Conservation (phyloP, 1,140 invertebrate species). For the Tyrophagus putrescentiae region DNA sequence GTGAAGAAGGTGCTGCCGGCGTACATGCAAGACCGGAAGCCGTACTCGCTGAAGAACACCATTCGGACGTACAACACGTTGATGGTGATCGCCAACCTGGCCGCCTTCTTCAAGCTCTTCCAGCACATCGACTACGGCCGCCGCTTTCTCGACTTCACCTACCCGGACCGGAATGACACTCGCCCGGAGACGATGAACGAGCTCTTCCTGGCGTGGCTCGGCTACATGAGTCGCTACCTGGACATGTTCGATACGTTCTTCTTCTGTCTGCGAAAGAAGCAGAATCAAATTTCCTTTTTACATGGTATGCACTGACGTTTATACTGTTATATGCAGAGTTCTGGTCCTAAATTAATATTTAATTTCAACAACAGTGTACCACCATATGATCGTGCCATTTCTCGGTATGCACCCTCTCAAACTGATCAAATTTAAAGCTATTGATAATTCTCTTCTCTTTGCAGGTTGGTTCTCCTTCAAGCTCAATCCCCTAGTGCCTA, state of each 20-base stretch:
- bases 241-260: slow-evolving; percentile 41
- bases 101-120: not conserved
- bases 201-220: slow-evolving; percentile 5
- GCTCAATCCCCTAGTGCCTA: slow-evolving; percentile 15
- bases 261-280: slow-evolving; percentile 79
- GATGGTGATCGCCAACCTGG: slow-evolving; percentile 13
- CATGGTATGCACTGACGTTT: slow-evolving; percentile 91
- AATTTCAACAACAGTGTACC: too few species aligned
- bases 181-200: not conserved
- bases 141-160: slow-evolving; percentile 7
- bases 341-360: too few species aligned
- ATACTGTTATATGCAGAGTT: too few species aligned
- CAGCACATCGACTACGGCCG: not conserved
- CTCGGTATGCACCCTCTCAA: slow-evolving; percentile 3
- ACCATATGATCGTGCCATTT: slow-evolving; percentile 18
- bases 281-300: slow-evolving; percentile 72
- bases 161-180: slow-evolving; percentile 7
- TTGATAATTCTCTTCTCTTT: too few species aligned
- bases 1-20: slow-evolving; percentile 61
- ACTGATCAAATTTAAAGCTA: not conserved
- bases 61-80: slow-evolving; percentile 57
- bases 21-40: slow-evolving; percentile 67
- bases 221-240: slow-evolving; percentile 7
- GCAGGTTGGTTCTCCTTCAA: slow-evolving; percentile 21
- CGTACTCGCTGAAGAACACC: slow-evolving; percentile 56